Evolutionary conservation across 30 jellyfish, hydroid and myxozoan species (phyloP), one percentile per base, ranked within the genome.

Genomic region (Aurelia aurita complex sp. Pacific): DNA sequence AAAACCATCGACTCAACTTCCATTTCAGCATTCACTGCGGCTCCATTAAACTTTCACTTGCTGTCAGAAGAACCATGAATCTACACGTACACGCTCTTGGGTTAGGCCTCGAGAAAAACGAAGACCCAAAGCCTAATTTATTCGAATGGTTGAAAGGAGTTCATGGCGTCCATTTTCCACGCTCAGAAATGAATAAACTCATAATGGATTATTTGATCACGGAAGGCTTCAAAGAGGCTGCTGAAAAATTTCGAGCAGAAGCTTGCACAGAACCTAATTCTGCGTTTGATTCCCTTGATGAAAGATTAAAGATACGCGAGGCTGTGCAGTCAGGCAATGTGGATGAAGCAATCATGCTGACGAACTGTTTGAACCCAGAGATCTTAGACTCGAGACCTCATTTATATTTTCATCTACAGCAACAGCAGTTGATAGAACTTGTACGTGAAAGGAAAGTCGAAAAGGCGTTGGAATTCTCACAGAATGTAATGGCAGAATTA

Each of bases 171-270:
- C 83, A 76, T 55, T 64, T 94, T 64, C 93, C 95, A 40, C 81
- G 99, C 13, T 33, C 92, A 5, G 97, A 94, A 52, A 94, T 94
- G 96, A 94, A 94, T 65, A 80, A 81, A 67, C 88, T 94, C 6
- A 84, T 94, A n/a, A 94, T 94, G 99, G 90, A 94, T 72, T 94
- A 94, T 61, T 83, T 94, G 15, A 88, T 89, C 14, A 81, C 91
- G 32, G 99, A 94, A 88, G 99, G 99, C 0, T 94, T 88, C 93
- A 94, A 94, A 77, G 99, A 94, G 61, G 99, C 99, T 59, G 99
- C 99, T 1, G 99, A 94, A 69, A 94, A 89, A 64, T 94, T 94
- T 77, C 88, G 88, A 17, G 84, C 67, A 7, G 99, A 94, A 64
- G 95, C 99, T 2, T 77, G 97, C n/a, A 33, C 94, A 2, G 97